Conservation (phyloP, 53 echinoderm and acorn worm genomes). For the Antedon mediterranea region DNA sequence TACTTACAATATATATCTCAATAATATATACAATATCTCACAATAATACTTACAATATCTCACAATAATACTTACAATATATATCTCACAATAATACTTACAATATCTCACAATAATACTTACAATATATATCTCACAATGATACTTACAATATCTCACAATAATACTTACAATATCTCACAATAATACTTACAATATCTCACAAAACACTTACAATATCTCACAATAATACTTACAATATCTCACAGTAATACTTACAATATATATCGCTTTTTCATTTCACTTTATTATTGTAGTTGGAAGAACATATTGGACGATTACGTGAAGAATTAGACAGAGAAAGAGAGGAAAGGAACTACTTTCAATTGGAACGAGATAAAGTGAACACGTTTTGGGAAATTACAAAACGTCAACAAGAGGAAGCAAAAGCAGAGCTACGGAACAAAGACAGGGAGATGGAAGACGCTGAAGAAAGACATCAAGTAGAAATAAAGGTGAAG, state of each 20-base stretch:
- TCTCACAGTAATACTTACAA: too few relatives aligned
- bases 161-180: too few relatives aligned
- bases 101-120: too few relatives aligned
- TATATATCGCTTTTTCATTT: neutral
- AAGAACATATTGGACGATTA: constrained; percentile 81
- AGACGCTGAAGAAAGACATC: constrained; percentile 95
- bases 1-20: too few relatives aligned
- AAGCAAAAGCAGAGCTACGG: constrained; percentile 64
- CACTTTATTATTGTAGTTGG: too few relatives aligned
- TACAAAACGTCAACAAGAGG: constrained; percentile 80
- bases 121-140: too few relatives aligned
- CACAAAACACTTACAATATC: neutral
- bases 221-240: too few relatives aligned
- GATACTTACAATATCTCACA: too few relatives aligned
- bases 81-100: too few relatives aligned
- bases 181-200: too few relatives aligned
- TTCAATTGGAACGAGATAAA: constrained; percentile 88
- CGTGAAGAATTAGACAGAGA: constrained; percentile 90
- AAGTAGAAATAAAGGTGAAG: constrained; percentile 90
- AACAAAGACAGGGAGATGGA: constrained; percentile 99
- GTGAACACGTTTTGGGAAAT: constrained; percentile 99
- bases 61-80: too few relatives aligned
- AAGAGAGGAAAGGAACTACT: constrained; percentile 81
- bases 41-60: neutral
- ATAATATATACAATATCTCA: too few relatives aligned